phyloP scores from a whole-genome alignment of 2,797 vertebrate genomes.

The Australoheros facetus region DNA sequence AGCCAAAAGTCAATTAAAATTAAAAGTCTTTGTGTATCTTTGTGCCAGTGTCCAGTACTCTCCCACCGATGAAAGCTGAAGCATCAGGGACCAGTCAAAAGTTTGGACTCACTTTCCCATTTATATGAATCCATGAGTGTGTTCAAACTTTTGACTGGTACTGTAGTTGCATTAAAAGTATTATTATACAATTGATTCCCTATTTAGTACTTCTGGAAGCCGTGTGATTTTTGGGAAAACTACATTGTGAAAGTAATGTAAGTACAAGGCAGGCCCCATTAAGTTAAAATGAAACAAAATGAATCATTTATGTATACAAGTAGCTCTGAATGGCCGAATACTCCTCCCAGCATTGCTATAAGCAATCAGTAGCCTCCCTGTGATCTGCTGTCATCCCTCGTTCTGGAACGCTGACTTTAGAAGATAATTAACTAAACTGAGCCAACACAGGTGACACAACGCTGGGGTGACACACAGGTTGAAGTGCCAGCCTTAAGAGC shows the following conservation, averaged over 20 bases:
- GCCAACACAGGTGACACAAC: constrained; percentile 9
- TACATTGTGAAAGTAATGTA: background rate
- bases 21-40: background rate
- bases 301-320: background rate
- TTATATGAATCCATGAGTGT: too few relatives aligned
- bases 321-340: background rate
- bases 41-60: background rate
- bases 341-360: background rate
- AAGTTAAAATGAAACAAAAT: background rate
- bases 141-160: too few relatives aligned
- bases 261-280: background rate
- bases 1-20: background rate
- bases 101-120: too few relatives aligned
- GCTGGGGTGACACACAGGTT: background rate
- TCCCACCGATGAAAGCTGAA: background rate
- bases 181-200: background rate
- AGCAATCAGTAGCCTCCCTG: background rate
- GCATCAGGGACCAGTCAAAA: background rate
- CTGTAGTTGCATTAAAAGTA: background rate
- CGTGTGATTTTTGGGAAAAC: background rate
- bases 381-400: background rate
- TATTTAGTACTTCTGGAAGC: background rate
- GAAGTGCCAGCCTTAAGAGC: constrained; percentile 4
- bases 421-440: constrained; percentile 24
- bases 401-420: background rate